Conservation (phyloP, 2,797 vertebrate genomes). For the Sebastes taczanowskii region DNA sequence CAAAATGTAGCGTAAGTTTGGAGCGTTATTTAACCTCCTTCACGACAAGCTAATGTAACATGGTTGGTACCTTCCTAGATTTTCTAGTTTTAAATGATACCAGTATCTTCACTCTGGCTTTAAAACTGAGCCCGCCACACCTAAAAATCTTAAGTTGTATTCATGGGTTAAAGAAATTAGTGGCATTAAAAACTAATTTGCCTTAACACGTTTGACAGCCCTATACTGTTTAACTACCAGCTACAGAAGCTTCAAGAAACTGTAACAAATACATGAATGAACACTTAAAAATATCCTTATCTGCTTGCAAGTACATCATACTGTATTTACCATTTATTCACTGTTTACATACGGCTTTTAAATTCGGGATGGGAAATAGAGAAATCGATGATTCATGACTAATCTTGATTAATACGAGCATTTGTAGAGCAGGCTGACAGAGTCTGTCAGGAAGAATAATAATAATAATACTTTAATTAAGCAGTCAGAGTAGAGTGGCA, state of each 20-base stretch:
- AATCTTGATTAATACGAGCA: not conserved
- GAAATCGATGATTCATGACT: not conserved
- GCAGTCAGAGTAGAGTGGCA: not conserved
- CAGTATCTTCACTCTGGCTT: no score
- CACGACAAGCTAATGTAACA: no score
- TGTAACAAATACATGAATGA: not conserved
- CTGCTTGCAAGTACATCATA: not conserved
- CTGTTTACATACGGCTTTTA: not conserved
- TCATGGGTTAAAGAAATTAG: no score
- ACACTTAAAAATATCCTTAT: not conserved
- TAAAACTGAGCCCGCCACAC: no score
- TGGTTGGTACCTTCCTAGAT: no score
- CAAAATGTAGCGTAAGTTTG: no score
- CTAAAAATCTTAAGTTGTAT: rapidly evolving
- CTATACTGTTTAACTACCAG: not conserved
- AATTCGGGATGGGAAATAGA: not conserved
- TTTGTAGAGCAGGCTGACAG: not conserved
- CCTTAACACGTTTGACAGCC: no score
- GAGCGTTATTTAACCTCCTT: no score
- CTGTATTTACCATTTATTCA: not conserved
- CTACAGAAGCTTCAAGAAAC: not conserved
- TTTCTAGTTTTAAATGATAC: no score
- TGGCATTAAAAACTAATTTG: no score
- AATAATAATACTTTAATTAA: not conserved
- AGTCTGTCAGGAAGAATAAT: not conserved